Base-by-base conservation (phyloP, 2,797 vertebrate genomes). In the Tragopan temminckii region DNA sequence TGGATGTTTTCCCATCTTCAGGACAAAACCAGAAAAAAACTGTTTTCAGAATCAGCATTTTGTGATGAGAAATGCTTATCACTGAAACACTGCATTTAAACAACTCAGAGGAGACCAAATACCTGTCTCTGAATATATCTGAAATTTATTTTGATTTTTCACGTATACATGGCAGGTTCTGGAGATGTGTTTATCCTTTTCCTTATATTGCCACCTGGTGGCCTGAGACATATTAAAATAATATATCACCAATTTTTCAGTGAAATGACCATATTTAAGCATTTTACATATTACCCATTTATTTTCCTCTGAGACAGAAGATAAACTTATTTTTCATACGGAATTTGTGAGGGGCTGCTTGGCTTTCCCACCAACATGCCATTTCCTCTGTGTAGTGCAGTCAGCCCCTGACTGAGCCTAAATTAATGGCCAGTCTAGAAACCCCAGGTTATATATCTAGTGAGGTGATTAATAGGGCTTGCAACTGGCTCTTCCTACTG, bases 201-300 rank as follows among this genome's bases (percentile, higher is more conserved):
- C 90, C 80, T 85, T 95, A 77, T 15, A 94, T 82, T 95, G 96
- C 95, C 96, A 95, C 92, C 96, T 96, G 92, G 86, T 94, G 96
- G 95, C 66, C 35, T 10, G 27, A 42, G n/a, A 13, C 35, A 55
- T 16, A 55, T 5, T 20, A 29, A 70, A 80, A 9, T 14, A 70
- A 63, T 7, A 53, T 74, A 43, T 45, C 35, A 14, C 23, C 0
- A 4, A 17, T 50, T 88, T 88, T 68, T 77, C 78, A 68, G 36
- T 33, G 72, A 64, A 68, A 78, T 13, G 1, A 74, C 20, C 13
- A 46, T n/a, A 31, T 15, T 69, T 2, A 35, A 40, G 40, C 36
- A 59, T 35, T 88, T 67, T 18, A 69, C 78, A 70, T 4, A 84
- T 29, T 23, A 67, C 16, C 17, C 4, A 25, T 36, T 88, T 55